phyloP scores from a whole-genome alignment of 2,113 vertebrate genomes.

The Sterrhoptilus dennistouni region DNA sequence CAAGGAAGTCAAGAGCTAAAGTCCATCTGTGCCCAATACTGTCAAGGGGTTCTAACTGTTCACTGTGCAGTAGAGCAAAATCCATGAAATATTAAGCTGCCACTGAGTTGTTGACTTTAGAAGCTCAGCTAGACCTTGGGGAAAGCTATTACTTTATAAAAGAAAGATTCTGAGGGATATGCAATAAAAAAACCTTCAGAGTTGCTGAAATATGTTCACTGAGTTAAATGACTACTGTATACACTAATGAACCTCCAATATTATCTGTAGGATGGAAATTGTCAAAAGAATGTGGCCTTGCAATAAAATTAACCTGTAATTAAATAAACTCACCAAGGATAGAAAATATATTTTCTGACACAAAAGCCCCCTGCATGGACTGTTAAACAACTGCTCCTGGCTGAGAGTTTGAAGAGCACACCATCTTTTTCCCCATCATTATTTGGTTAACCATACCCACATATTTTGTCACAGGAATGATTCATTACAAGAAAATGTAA shows the following conservation, averaged over 20 bases:
- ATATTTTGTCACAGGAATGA: constrained; percentile 5
- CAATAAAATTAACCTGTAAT: background rate
- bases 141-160: background rate
- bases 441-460: background rate
- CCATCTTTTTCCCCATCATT: background rate
- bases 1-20: background rate
- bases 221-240: background rate
- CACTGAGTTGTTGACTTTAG: background rate
- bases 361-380: background rate
- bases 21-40: background rate
- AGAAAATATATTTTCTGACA: background rate
- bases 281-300: background rate
- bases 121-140: background rate
- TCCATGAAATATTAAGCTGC: background rate
- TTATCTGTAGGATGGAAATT: background rate
- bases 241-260: background rate
- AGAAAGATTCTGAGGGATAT: background rate
- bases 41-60: background rate
- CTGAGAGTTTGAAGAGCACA: background rate
- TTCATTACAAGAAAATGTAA: background rate
- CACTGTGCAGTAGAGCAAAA: background rate
- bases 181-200: background rate
- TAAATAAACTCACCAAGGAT: background rate
- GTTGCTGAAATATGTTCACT: background rate
- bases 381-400: background rate